Conservation (phyloP, 2,888 invertebrate genomes). For the Standfussiana lucernea region DNA sequence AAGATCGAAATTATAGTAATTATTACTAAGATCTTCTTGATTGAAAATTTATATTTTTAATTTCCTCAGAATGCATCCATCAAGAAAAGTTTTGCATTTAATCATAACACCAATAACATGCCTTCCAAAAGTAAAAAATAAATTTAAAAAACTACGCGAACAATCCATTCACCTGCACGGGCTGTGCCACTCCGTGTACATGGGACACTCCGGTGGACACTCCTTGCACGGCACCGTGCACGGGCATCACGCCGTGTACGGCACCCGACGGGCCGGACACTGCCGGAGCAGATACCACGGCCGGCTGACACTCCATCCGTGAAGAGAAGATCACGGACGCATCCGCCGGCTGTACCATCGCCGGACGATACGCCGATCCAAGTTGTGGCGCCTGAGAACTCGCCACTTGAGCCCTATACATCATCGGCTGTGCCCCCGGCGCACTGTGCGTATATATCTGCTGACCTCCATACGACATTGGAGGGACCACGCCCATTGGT, state of each 20-base stretch:
- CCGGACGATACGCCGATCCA: slow-evolving; percentile 43
- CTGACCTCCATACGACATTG: slow-evolving; percentile 71
- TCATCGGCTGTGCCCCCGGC: slow-evolving; percentile 80
- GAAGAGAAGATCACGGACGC: slow-evolving; percentile 44
- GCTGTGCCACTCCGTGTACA: slow-evolving; percentile 68
- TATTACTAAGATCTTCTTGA: background rate
- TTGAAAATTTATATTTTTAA: background rate
- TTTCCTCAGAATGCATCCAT: background rate
- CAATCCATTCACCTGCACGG: slow-evolving; percentile 76
- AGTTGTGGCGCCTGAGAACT: slow-evolving; percentile 74
- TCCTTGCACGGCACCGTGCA: slow-evolving; percentile 42
- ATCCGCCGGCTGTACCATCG: slow-evolving; percentile 47
- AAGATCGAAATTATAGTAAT: background rate
- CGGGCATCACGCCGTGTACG: slow-evolving; percentile 44
- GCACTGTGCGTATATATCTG: slow-evolving; percentile 76
- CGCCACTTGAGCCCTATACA: slow-evolving; percentile 78
- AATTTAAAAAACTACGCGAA: slow-evolving; percentile 59
- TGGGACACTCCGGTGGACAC: slow-evolving; percentile 62
- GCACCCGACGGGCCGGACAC: slow-evolving; percentile 34
- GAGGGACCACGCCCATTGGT: slow-evolving; percentile 76
- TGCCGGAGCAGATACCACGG: slow-evolving; percentile 37
- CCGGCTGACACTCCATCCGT: slow-evolving; percentile 60
- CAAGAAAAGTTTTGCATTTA: slow-evolving; percentile 18
- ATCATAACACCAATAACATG: slow-evolving; percentile 62
- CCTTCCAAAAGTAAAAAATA: slow-evolving; percentile 40